Conservation (phyloP, 2,888 invertebrate species). For the Yponomeuta sedellus region DNA sequence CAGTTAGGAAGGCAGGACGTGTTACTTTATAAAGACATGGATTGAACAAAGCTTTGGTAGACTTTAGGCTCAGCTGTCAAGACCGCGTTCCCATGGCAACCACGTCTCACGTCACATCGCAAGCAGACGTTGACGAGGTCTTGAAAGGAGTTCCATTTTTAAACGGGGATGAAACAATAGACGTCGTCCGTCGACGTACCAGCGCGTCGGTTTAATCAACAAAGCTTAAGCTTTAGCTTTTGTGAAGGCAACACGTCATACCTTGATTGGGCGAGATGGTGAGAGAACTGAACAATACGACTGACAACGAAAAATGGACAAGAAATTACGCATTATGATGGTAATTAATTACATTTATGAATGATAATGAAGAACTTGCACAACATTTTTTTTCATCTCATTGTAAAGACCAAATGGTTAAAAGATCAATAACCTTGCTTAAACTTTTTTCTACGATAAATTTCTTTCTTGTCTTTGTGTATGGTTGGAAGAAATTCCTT, state of each 20-base stretch:
- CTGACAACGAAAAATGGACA: not conserved
- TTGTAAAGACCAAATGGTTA: too few species aligned
- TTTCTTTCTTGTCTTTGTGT: too few species aligned
- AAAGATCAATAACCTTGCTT: too few species aligned
- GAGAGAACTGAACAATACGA: not conserved
- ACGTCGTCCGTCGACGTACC: not conserved
- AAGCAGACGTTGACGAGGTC: not conserved
- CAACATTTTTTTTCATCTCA: too few species aligned
- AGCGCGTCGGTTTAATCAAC: not conserved
- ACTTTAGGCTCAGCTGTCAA: not conserved
- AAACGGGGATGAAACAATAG: not conserved
- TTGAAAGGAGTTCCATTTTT: constrained; percentile 3
- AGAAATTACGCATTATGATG: not conserved
- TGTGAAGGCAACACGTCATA: not conserved
- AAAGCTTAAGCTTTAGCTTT: not conserved
- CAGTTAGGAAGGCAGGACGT: too few species aligned
- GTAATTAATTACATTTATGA: not conserved
- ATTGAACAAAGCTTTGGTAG: too few species aligned
- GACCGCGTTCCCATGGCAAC: not conserved
- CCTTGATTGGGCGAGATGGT: not conserved
- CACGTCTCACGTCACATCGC: not conserved
- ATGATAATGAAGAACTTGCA: too few species aligned
- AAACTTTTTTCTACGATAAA: too few species aligned
- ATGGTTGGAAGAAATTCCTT: too few species aligned
- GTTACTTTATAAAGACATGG: too few species aligned